Evolutionary conservation across 2,888 invertebrate species (phyloP), one percentile per base, ranked within the genome.

Genomic region (Rhamnusium bicolor): DNA sequence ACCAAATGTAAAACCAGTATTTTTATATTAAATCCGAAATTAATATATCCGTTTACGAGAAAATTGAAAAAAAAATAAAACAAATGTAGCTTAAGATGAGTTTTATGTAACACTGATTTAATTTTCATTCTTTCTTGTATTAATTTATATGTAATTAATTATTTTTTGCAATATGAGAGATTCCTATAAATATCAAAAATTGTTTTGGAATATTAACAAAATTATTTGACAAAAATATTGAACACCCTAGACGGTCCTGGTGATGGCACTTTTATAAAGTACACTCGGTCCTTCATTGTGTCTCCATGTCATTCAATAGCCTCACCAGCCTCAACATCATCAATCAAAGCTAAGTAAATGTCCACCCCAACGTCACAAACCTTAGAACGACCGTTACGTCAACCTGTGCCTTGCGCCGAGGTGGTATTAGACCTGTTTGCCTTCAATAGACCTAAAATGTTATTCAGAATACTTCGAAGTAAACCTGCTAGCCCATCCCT

Each of bases 341-440:
- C 82, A 82, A 82, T 82, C 82, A 82, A 79, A 74, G 73, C 75
- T 74, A 74, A 79, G 79, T 80, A 81, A 82, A 82, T 76, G 81
- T 81, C 81, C 82, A 82, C 80, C 79, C 79, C 73, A 72, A 63
- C 70, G 75, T 72, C 74, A 77, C 69, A 69, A 70, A 71, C 76
- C 72, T 72, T 73, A 63, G 69, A 75, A 66, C 24, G 29, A 16
- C 72, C 62, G 72, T 71, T 66, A 69, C 69, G 73, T 79, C 80
- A 81, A 81, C 80, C 79, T 79, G 65, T 27, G 47, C 63, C 63
- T 18, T 63, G 80, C 76, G 69, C 54, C 68, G 32, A 32, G 29
- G 58, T 2, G 32, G 40, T 8, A 54, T 54, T 53, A 74, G 69
- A 80, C 79, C 79, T 78, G 75, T 73, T 68, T 72, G 65, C 32